These are phyloP conservation scores for Trichacis sp. DNA, from an alignment of 2,888 invertebrate genomes.

Conservation along the genomic window DNA sequence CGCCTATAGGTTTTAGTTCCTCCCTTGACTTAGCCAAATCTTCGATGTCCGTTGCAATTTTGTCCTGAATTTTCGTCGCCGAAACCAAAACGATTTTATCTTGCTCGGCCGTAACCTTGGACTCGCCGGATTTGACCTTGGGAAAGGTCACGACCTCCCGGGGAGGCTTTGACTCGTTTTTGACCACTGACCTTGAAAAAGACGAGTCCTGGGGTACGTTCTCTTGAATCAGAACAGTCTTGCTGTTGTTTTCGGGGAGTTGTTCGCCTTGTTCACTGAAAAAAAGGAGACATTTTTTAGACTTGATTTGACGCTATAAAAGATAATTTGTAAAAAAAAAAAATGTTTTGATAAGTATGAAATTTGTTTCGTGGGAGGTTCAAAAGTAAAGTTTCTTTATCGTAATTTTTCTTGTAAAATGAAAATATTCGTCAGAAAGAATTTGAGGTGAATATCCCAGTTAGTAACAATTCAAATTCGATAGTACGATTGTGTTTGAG, in stretches of 20 bases:
- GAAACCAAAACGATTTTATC: background rate
- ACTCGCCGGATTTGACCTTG: background rate
- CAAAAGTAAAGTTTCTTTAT: no score
- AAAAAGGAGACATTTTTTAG: no score
- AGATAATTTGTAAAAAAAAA: no score
- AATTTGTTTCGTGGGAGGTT: no score
- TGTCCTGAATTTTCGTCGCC: background rate
- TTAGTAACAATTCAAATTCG: no score
- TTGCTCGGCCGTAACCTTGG: background rate
- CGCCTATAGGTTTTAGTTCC: constrained; percentile 74
- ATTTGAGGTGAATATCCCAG: no score
- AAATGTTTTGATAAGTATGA: no score
- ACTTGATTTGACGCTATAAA: no score
- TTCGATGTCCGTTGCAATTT: constrained; percentile 18
- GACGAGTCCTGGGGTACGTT: constrained; percentile 9
- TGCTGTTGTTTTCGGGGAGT: constrained; percentile 18
- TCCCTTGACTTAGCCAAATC: constrained; percentile 14
- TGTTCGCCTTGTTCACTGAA: background rate
- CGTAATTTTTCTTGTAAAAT: no score
- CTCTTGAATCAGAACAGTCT: constrained; percentile 20
- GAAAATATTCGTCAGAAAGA: no score
- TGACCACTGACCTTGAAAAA: background rate
- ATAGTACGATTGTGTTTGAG: no score
- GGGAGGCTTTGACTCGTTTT: background rate
- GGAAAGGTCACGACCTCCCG: background rate